phyloP scores from a whole-genome alignment of 2,797 vertebrate genomes.

The Todus mexicanus region DNA sequence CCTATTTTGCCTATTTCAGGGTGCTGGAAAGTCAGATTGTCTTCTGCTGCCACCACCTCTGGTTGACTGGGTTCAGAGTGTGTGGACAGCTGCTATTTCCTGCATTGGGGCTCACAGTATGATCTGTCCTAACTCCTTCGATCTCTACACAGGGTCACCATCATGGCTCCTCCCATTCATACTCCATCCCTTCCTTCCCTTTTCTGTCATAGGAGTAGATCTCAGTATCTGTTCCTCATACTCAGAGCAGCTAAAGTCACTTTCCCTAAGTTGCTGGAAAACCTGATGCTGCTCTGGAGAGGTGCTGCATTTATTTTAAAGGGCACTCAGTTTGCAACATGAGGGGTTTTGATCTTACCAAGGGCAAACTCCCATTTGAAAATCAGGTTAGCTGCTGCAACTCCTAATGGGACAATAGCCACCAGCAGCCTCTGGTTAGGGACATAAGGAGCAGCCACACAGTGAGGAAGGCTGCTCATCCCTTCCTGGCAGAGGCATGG shows the following conservation, averaged over 20 bases:
- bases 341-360: background rate
- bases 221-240: background rate
- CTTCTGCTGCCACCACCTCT: background rate
- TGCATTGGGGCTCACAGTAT: background rate
- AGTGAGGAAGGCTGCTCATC: background rate
- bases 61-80: background rate
- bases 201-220: background rate
- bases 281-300: background rate
- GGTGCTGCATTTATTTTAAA: background rate
- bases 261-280: background rate
- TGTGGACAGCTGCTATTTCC: background rate
- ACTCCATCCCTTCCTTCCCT: background rate
- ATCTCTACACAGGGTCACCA: background rate
- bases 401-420: background rate
- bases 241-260: background rate
- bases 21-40: background rate
- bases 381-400: background rate
- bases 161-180: background rate
- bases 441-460: background rate
- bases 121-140: background rate
- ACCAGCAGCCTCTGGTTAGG: background rate
- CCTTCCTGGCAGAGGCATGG: background rate
- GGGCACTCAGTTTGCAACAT: background rate
- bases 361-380: background rate
- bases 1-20: background rate